Conservation (phyloP, 2,888 invertebrate species). For the Asteroscopus sphinx region DNA sequence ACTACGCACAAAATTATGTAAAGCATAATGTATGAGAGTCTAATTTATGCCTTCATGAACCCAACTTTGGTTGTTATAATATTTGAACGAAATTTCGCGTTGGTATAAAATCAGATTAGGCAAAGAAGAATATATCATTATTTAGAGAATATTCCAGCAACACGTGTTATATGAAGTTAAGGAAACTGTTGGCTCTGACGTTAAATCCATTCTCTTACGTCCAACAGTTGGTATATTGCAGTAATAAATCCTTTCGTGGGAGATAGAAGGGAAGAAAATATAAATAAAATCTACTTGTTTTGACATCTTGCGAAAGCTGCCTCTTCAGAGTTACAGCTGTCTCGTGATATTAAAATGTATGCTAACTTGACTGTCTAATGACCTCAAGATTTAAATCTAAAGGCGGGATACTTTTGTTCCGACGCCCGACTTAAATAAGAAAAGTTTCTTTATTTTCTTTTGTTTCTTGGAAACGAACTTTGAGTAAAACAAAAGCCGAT, state of each 20-base stretch:
- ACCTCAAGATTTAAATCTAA: conserved; percentile 80
- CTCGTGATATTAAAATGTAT: conserved; percentile 83
- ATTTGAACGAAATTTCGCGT: background rate
- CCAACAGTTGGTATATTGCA: conserved; percentile 72
- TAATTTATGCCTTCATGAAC: conserved; percentile 7
- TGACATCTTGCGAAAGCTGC: conserved; percentile 72
- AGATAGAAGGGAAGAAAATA: conserved; percentile 71
- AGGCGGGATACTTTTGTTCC: conserved; percentile 69
- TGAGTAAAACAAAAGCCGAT: conserved; percentile 40
- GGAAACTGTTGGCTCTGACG: conserved; percentile 66
- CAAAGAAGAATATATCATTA: conserved; percentile 37
- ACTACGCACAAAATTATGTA: background rate
- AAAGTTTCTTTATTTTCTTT: conserved; percentile 74
- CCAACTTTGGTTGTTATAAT: background rate
- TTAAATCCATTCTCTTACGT: conserved; percentile 64
- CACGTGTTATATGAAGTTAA: conserved; percentile 54
- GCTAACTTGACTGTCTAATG: conserved; percentile 81
- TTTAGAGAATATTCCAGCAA: conserved; percentile 45
- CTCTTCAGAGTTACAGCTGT: conserved; percentile 74
- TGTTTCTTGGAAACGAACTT: conserved; percentile 56
- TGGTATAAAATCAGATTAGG: conserved; percentile 19
- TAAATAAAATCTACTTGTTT: conserved; percentile 78
- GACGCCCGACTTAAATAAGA: conserved; percentile 74
- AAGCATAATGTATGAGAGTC: conserved; percentile 1
- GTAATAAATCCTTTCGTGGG: conserved; percentile 74